Conservation (phyloP, 2,113 vertebrate genomes). For the Nettapus auritus region DNA sequence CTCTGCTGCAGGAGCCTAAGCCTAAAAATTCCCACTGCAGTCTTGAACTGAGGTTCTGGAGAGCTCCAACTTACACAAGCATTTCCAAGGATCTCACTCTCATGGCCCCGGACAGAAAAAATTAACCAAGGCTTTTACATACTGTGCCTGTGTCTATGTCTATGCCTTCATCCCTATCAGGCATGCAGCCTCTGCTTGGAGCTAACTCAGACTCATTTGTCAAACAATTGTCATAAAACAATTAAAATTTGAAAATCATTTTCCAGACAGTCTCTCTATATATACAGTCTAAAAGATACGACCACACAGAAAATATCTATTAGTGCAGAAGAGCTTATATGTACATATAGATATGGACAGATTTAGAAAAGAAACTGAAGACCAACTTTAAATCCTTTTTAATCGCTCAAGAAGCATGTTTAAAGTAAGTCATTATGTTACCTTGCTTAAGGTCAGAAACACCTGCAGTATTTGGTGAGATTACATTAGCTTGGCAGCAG, state of each 20-base stretch:
- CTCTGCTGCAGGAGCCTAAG: not conserved
- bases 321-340: not conserved
- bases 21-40: not conserved
- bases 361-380: not conserved
- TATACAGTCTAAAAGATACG: not conserved
- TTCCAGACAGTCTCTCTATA: not conserved
- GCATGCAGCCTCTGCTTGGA: not conserved
- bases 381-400: not conserved
- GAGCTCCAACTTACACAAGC: not conserved
- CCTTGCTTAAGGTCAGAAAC: not conserved
- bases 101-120: not conserved
- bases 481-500: not conserved
- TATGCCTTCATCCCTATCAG: not conserved
- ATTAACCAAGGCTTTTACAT: rapidly evolving
- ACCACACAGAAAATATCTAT: rapidly evolving
- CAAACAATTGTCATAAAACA: not conserved
- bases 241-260: not conserved
- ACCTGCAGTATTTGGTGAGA: not conserved
- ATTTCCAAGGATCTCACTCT: not conserved
- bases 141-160: not conserved
- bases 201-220: not conserved
- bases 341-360: not conserved
- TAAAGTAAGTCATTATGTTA: not conserved
- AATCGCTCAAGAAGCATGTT: not conserved
- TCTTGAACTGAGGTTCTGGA: not conserved